Evolutionary conservation across 2,113 vertebrate genomes (phyloP).

Genomic region (Electrona antarctica): DNA sequence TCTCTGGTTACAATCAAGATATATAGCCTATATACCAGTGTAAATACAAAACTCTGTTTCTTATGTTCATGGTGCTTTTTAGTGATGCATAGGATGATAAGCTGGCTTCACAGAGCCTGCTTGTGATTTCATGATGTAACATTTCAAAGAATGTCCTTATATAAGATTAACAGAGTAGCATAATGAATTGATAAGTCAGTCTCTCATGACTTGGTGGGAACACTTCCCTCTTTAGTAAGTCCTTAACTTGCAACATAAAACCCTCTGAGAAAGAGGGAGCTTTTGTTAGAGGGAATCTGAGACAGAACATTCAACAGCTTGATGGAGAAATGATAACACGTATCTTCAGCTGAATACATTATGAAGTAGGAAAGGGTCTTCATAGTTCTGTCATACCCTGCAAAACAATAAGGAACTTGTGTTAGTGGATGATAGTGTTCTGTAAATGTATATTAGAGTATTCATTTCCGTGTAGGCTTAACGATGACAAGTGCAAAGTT

Average conservation of each 20-base stretch:
- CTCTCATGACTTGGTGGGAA: constrained; percentile 8
- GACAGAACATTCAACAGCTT: neutral
- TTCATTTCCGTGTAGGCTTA: too few species aligned
- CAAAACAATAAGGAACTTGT: constrained; percentile 2
- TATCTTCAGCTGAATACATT: constrained; percentile 18
- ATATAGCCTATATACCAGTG: neutral
- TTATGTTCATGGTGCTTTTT: neutral
- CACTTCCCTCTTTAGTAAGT: constrained; percentile 12
- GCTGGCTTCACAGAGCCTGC: neutral
- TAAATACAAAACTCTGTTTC: neutral
- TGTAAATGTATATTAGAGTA: neutral
- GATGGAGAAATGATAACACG: neutral
- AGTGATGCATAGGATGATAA: neutral
- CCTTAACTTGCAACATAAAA: constrained; percentile 10
- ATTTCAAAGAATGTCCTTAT: neutral
- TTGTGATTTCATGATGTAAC: neutral
- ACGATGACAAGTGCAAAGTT: too few species aligned
- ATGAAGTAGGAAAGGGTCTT: constrained; percentile 15
- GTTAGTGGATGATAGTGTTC: neutral
- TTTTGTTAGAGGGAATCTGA: neutral
- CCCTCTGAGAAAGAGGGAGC: neutral
- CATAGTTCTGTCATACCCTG: constrained; percentile 42
- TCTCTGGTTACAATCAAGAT: neutral
- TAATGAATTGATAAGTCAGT: constrained; percentile 7
- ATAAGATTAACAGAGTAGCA: neutral